Conservation (phyloP, 2,113 vertebrate genomes). For the Neolamprologus longior region DNA sequence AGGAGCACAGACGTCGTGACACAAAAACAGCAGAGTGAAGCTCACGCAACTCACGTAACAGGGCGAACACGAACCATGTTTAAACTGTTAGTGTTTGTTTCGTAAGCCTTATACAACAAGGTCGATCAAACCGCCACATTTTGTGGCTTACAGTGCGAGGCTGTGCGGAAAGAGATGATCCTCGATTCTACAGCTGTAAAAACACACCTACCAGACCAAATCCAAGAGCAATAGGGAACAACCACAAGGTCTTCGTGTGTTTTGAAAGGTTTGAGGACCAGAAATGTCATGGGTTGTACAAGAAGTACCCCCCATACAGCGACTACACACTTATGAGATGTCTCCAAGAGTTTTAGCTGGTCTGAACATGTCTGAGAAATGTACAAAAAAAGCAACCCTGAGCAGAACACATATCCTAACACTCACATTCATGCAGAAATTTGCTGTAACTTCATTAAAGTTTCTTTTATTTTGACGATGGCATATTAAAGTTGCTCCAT, state of each 20-base stretch:
- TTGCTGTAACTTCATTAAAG: background rate
- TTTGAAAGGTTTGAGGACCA: background rate
- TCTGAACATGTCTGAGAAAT: background rate
- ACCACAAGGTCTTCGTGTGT: background rate
- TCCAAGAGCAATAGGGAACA: conserved; percentile 7
- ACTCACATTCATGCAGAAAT: background rate
- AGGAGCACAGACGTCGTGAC: background rate
- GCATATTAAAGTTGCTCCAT: background rate
- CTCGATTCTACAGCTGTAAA: conserved; percentile 19
- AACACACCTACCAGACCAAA: background rate
- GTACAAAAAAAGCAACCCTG: background rate
- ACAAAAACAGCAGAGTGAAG: background rate
- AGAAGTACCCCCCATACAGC: background rate
- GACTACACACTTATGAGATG: background rate
- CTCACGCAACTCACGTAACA: background rate
- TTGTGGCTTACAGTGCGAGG: background rate
- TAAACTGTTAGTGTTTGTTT: background rate
- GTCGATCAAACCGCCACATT: background rate
- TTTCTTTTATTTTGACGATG: background rate
- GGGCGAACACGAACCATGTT: background rate
- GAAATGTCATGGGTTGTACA: background rate
- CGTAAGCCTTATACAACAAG: background rate
- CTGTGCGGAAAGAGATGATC: background rate
- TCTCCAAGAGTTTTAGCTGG: background rate
- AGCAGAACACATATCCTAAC: background rate